Evolutionary conservation across 2,797 vertebrate species (phyloP), one percentile per base, ranked within the genome.

Genomic region (Anableps anableps): DNA sequence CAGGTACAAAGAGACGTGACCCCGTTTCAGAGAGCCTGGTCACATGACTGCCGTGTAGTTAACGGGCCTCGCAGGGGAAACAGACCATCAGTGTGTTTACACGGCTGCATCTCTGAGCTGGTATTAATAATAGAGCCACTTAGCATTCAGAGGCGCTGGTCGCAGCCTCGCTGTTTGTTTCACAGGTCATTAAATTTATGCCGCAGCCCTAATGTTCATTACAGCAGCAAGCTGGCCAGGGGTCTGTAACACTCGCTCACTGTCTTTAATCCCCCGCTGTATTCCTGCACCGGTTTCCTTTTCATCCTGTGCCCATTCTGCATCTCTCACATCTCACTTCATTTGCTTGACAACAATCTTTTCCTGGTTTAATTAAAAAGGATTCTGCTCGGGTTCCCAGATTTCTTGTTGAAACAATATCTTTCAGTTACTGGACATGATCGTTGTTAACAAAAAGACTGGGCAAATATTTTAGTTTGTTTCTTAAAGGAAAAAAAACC

Each of bases 141-240:
- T 96, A 95, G 93, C 92, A 95, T 95, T 93, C 92, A 92, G 85
- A 88, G 87, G 93, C 91, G 79, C 85, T 78, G 89, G 91, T 90
- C 93, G 92, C 87, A 76, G 92, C 92, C 88, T 91, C 84, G 88
- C 90, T 94, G 94, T 95, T 95, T 94, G 93, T 95, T 96, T 95
- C 95, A 96, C 94, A 95, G 95, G 95, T 95, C 94, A 95, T 95
- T 96, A 96, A 93, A 95, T 95, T 95, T 94, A 95, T 95, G 94
- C 93, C 88, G 93, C 94, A 94, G 94, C 94, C 91, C 94, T 95
- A 95, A 95, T 95, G 94, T 95, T 96, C 95, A 95, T 95, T 95
- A 96, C 91, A 92, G 92, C 92, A 83, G 92, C 92, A 91, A 89
- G 91, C 90, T 90, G 93, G 90, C 92, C 92, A 88, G 90, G 89